Conservation (phyloP, 2,113 vertebrate genomes). For the Corvus cornix region DNA sequence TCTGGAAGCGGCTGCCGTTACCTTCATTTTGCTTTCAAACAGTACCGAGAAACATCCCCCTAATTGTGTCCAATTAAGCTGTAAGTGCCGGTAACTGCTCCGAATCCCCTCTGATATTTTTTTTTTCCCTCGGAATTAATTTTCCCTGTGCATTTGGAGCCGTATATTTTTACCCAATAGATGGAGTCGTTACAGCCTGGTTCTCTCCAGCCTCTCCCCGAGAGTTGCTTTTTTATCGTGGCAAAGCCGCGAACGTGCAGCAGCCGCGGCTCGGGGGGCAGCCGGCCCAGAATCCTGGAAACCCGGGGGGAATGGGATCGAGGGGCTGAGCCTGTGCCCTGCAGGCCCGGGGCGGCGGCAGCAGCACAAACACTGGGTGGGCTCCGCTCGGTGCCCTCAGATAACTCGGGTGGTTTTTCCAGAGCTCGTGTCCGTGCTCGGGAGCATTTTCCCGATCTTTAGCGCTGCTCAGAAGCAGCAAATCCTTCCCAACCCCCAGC, state of each 20-base stretch:
- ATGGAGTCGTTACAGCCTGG: conserved; percentile 48
- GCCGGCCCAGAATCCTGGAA: not conserved
- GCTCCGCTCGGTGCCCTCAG: not conserved
- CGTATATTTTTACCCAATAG: conserved; percentile 49
- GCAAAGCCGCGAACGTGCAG: not conserved
- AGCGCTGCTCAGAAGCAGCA: accelerated
- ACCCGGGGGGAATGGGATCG: accelerated
- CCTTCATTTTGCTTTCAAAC: not conserved
- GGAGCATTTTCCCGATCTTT: not conserved
- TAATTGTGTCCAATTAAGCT: conserved; percentile 42
- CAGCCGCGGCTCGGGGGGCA: not conserved
- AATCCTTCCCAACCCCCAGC: not conserved
- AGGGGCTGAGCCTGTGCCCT: not conserved
- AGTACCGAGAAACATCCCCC: not conserved
- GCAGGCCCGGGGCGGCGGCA: not conserved
- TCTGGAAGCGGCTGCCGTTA: not conserved
- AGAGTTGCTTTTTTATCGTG: not conserved
- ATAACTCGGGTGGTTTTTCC: not conserved
- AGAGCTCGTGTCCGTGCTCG: not conserved
- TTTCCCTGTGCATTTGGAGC: not conserved
- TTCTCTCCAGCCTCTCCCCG: not conserved
- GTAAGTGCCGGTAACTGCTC: conserved; percentile 15
- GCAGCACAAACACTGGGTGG: accelerated
- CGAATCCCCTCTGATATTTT: not conserved
- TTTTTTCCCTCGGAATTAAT: not conserved